Conservation (phyloP, 53 echinoderm and acorn worm genomes). For the Actinopyga echinites region DNA sequence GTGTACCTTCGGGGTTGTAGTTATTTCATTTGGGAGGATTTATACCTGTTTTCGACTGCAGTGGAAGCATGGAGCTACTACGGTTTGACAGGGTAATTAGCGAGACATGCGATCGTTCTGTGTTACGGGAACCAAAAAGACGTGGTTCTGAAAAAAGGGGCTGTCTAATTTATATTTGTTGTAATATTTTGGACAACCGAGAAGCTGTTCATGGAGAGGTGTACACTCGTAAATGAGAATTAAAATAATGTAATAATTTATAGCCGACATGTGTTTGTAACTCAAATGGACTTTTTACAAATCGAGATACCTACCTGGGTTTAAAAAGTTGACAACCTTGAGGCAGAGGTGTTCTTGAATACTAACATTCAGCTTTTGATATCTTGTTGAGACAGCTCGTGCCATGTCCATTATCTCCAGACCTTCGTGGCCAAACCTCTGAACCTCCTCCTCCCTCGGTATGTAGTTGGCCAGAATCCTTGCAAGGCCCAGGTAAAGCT, state of each 20-base stretch:
- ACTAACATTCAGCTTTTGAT: constrained; percentile 76
- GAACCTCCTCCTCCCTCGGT: constrained; percentile 90
- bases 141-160: too few species aligned
- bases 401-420: constrained; percentile 91
- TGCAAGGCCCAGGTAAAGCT: constrained; percentile 72
- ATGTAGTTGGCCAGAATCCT: constrained; percentile 73
- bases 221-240: not conserved
- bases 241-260: not conserved
- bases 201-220: too few species aligned
- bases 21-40: too few species aligned
- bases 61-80: too few species aligned
- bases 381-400: constrained; percentile 62
- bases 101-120: too few species aligned
- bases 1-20: too few species aligned
- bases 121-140: too few species aligned
- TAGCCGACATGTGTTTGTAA: not conserved
- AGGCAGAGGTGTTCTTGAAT: constrained; percentile 85
- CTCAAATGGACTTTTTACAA: not conserved
- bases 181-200: too few species aligned
- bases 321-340: constrained; percentile 92
- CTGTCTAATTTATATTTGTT: too few species aligned
- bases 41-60: too few species aligned
- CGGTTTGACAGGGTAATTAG: too few species aligned
- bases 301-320: constrained; percentile 69
- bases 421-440: constrained; percentile 86